Evolutionary conservation across 2,113 vertebrate species (phyloP).

Genomic region (Sprattus sprattus): DNA sequence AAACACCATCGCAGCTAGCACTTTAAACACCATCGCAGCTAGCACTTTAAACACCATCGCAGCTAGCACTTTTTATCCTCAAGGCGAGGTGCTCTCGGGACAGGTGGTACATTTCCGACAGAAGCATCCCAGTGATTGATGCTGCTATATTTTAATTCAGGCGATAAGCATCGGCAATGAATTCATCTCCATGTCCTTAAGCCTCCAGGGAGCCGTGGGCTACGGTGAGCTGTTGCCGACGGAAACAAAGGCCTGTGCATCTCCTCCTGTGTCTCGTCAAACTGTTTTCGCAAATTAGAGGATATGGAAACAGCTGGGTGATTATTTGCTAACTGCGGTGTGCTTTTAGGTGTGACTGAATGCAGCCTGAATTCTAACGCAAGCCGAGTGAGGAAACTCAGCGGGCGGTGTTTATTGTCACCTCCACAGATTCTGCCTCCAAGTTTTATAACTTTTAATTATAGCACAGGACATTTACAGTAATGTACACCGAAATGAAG

Average conservation of each 20-base stretch:
- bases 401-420: background rate
- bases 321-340: background rate
- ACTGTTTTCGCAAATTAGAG: background rate
- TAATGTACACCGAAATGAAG: background rate
- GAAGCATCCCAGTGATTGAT: slow-evolving; percentile 20
- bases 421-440: background rate
- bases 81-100: slow-evolving; percentile 9
- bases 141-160: slow-evolving; percentile 21
- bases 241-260: background rate
- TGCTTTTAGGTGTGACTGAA: slow-evolving; percentile 2
- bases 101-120: slow-evolving; percentile 25
- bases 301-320: slow-evolving; percentile 4
- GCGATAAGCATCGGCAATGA: slow-evolving; percentile 25
- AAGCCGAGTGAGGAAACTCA: background rate
- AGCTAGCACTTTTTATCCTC: background rate
- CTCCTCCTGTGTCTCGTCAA: background rate
- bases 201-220: background rate
- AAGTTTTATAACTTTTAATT: background rate
- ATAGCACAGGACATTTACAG: background rate
- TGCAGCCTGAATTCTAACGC: background rate
- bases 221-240: background rate
- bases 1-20: background rate
- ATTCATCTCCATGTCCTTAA: slow-evolving; percentile 10
- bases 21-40: background rate
- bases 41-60: background rate